phyloP scores from a whole-genome alignment of 2,888 invertebrate species.

The Lycophotia porphyrea region DNA sequence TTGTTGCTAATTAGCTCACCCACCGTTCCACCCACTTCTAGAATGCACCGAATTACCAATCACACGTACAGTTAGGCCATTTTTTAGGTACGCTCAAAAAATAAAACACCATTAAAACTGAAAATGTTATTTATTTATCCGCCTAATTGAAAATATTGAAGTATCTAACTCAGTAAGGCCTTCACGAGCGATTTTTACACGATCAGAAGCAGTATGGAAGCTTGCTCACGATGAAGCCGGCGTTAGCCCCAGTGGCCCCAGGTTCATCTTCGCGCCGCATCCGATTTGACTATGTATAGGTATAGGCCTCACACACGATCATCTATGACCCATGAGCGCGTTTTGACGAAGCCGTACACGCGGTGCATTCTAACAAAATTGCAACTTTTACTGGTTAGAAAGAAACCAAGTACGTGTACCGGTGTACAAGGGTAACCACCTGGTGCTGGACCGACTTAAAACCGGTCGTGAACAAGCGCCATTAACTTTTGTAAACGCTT shows the following conservation, averaged over 20 bases:
- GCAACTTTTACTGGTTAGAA: not conserved
- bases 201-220: not conserved
- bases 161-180: not conserved
- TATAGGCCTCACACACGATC: not conserved
- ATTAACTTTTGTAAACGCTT: slow-evolving; percentile 77
- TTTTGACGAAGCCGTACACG: not conserved
- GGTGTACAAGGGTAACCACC: not conserved
- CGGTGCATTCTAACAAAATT: not conserved
- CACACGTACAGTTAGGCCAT: not conserved
- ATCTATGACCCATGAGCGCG: not conserved
- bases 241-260: too few relatives aligned
- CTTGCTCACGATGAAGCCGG: not conserved
- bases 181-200: not conserved
- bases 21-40: not conserved
- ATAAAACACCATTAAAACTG: not conserved
- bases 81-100: not conserved
- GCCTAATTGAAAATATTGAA: not conserved
- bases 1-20: not conserved
- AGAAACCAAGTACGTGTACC: not conserved
- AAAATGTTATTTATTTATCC: not conserved
- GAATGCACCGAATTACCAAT: not conserved
- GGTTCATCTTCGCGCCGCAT: not conserved
- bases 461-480: not conserved
- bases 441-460: not conserved
- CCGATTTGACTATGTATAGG: not conserved